Base-by-base conservation (phyloP, 1,140 invertebrate genomes). In the Meloidogyne chitwoodi region DNA sequence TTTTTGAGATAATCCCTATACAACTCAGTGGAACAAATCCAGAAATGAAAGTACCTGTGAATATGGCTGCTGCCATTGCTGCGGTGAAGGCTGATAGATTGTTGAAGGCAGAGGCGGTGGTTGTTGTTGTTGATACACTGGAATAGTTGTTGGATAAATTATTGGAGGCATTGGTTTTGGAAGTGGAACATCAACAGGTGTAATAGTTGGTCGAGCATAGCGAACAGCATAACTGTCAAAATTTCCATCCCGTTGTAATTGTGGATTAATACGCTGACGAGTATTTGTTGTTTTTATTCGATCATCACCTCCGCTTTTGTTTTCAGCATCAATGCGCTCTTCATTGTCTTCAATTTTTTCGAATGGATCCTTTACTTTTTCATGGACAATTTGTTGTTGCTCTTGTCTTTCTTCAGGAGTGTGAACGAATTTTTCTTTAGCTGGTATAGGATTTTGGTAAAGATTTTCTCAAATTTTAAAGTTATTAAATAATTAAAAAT, bases 361-460 rank as follows among this genome's bases (percentile, higher is more conserved):
- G 22, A 70, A 70, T n/a, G 68, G 68, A 29, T 70, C 68, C 22
- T 70, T 70, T 10, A 70, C 19, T 10, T 27, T 61, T 22, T 70
- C 68, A 26, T 11, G 41, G 16, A n/a, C 16, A 26, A n/a, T 70
- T 41, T 70, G 16, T 27, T 69, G 41, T 19, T 22, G 14, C 2
- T 27, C 24, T n/a, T 70, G 24, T 27, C 22, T 24, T 11, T 44
- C 68, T 56, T 56, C 48, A 0, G 48, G 12, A 56, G 6, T n/a
- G 48, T 56, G 48, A 44, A 61, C 26, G 6, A 70, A 70, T 22
- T 34, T 70, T 44, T 70, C 68, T 22, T 70, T 70, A 8, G 68
- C 68, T 10, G 68, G 34, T 19, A 70, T 70, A 27, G 68, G 68
- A 44, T 56, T 27, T 41, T 56, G 19, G 8, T 56, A 56, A 0